Conservation (phyloP, 2,113 vertebrate species). For the Ameiurus melas region DNA sequence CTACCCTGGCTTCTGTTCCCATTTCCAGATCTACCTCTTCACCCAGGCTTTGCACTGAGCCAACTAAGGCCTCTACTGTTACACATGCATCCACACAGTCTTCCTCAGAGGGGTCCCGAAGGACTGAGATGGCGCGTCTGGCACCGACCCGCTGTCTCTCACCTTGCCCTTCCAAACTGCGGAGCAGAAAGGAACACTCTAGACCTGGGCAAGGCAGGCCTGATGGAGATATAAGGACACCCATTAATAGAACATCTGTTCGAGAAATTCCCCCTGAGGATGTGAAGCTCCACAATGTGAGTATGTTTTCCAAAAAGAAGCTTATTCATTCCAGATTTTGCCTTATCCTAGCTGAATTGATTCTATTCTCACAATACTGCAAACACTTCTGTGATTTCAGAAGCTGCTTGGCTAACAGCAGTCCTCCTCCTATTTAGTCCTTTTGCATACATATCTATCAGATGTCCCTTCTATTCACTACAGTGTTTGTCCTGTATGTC, state of each 20-base stretch:
- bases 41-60: conserved; percentile 41
- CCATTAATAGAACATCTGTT: conserved; percentile 63
- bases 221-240: conserved; percentile 50
- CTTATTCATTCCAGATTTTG: conserved; percentile 5
- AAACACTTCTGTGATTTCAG: not conserved
- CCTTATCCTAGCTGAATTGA: not conserved
- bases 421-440: not conserved
- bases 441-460: not conserved
- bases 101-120: conserved; percentile 33
- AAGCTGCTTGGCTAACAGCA: not conserved
- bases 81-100: conserved; percentile 8
- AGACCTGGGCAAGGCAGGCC: conserved; percentile 18
- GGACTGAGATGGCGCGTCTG: conserved; percentile 45
- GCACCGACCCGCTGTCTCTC: conserved; percentile 67
- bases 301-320: conserved; percentile 5
- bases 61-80: conserved; percentile 30
- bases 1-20: conserved; percentile 36
- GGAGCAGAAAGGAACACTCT: conserved; percentile 39
- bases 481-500: not conserved
- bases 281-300: conserved; percentile 49
- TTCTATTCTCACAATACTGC: conserved; percentile 10
- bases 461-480: not conserved
- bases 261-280: conserved; percentile 61
- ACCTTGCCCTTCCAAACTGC: conserved; percentile 48
- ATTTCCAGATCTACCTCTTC: conserved; percentile 31